Conservation (phyloP, 2,797 vertebrate genomes). For the Pseudochirops cupreus region DNA sequence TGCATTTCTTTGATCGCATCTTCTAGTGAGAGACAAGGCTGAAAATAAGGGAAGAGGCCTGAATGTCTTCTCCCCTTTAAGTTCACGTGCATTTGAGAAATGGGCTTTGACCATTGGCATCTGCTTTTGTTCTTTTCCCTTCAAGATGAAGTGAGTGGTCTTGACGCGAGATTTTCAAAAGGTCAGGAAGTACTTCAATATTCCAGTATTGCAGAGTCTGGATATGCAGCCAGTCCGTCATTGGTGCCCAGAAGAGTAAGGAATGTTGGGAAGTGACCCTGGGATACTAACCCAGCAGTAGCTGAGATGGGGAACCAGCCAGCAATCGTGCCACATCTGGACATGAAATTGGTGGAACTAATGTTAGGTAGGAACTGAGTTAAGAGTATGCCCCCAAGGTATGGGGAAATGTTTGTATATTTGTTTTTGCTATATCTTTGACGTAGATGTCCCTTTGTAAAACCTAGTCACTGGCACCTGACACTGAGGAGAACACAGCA, state of each 20-base stretch:
- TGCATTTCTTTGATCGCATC: background rate
- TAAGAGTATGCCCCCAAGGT: background rate
- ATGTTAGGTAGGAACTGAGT: background rate
- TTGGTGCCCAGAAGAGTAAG: background rate
- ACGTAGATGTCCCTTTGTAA: background rate
- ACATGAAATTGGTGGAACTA: background rate
- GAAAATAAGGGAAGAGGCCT: background rate
- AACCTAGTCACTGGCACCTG: background rate
- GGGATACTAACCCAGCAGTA: background rate
- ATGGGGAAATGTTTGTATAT: background rate
- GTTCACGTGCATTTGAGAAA: background rate
- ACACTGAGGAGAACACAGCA: background rate
- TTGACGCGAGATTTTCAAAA: background rate
- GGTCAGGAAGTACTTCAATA: background rate
- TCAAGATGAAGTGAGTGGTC: background rate
- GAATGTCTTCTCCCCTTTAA: background rate
- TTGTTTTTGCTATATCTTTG: background rate
- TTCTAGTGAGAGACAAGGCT: background rate
- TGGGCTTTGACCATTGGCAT: background rate
- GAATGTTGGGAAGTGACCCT: background rate
- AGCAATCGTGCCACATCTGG: background rate
- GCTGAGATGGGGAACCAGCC: background rate
- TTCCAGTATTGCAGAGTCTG: background rate
- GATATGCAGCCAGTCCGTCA: background rate
- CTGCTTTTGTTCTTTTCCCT: background rate